Evolutionary conservation across 2,888 invertebrate genomes (phyloP).

Genomic region (Platycheirus rosarum): DNA sequence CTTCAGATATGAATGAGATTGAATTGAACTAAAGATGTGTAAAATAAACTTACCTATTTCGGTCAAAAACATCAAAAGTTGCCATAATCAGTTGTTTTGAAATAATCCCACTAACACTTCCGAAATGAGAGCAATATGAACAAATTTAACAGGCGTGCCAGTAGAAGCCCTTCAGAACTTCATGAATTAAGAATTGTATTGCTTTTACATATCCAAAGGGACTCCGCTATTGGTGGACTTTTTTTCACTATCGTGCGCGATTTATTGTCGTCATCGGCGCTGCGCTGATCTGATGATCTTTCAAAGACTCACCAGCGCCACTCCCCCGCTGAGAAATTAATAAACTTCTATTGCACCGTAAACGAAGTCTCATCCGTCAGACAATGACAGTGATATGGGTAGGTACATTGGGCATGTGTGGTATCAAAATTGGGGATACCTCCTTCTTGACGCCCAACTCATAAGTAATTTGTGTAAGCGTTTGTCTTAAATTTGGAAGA

Average conservation of each 20-base stretch:
- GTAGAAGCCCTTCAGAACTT: background rate
- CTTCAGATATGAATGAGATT: no score
- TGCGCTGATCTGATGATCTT: slow-evolving; percentile 5
- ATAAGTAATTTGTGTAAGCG: no score
- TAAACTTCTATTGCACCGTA: no score
- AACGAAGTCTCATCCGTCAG: no score
- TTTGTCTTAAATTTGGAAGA: no score
- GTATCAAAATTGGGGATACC: no score
- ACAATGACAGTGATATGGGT: no score
- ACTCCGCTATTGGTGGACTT: background rate
- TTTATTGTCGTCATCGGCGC: no score
- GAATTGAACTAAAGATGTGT: no score
- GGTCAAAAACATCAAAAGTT: slow-evolving; percentile 81
- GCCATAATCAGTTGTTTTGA: slow-evolving; percentile 77
- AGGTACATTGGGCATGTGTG: no score
- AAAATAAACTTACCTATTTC: slow-evolving; percentile 79
- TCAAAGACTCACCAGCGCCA: slow-evolving; percentile 9
- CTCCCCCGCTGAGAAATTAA: slow-evolving; percentile 26
- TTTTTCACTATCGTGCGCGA: background rate
- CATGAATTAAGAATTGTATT: background rate
- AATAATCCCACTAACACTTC: background rate
- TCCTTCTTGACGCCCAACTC: no score
- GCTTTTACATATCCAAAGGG: background rate
- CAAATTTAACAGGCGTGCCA: background rate
- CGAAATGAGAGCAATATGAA: slow-evolving; percentile 4